A percentile compares a stretch with the other conserved stretches of the same genome.
phyloP scores from a whole-genome alignment of 2,113 vertebrate species.

The Meleagris gallopavo region DNA sequence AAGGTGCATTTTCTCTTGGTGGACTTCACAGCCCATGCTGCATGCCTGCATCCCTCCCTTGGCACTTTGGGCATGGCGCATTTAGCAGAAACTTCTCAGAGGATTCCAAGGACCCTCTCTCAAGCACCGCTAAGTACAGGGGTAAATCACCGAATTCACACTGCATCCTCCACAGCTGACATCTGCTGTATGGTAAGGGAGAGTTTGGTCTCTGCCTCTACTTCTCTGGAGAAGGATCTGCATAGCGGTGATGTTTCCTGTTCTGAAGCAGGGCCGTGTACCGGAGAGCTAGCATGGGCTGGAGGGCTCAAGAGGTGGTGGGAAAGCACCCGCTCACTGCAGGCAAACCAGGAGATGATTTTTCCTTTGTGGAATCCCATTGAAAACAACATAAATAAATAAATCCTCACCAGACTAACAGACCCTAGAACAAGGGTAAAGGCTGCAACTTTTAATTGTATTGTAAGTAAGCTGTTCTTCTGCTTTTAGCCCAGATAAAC shows the following conservation, averaged over 20 bases:
- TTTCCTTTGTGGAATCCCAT: background rate
- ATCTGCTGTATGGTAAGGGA: accelerated
- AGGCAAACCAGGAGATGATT: background rate
- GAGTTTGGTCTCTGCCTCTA: background rate
- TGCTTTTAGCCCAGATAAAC: background rate
- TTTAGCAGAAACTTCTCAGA: background rate
- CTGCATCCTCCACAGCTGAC: accelerated
- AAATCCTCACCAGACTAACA: background rate
- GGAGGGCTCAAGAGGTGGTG: background rate
- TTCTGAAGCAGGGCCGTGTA: background rate
- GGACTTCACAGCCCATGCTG: accelerated
- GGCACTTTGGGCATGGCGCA: accelerated
- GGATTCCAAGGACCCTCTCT: background rate
- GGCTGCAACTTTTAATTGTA: background rate
- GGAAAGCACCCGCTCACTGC: background rate
- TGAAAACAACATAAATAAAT: background rate
- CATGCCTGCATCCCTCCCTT: accelerated
- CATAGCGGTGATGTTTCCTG: background rate
- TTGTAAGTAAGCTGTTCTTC: background rate
- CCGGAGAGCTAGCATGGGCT: background rate
- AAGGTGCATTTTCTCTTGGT: background rate
- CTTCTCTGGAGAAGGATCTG: background rate
- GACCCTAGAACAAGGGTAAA: background rate
- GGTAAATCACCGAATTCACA: background rate
- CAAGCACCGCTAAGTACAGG: accelerated